phyloP scores from a whole-genome alignment of 2,113 vertebrate genomes.

The Thoracochromis brauschi region DNA sequence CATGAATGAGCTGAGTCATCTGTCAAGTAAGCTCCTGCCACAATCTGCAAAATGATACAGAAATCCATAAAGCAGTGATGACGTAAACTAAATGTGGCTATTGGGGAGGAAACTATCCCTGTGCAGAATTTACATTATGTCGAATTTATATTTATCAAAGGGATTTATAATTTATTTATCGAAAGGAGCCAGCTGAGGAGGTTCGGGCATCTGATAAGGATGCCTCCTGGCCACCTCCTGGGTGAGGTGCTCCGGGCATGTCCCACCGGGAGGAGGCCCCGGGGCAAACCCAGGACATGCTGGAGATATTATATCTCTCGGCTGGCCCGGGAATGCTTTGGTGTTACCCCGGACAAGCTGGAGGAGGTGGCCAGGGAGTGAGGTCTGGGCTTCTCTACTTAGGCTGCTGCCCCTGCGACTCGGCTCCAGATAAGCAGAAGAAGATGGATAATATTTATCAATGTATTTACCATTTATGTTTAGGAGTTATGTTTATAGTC shows the following conservation, averaged over 20 bases:
- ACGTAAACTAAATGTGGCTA: neutral
- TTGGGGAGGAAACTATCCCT: neutral
- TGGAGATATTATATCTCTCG: neutral
- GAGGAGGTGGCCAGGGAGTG: neutral
- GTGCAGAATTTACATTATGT: neutral
- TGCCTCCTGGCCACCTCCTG: neutral
- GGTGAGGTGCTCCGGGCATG: neutral
- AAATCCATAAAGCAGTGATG: neutral
- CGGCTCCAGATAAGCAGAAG: neutral
- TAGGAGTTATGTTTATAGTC: neutral
- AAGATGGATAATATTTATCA: neutral
- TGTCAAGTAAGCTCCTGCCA: conserved; percentile 51
- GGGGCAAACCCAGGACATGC: neutral
- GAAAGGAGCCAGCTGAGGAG: neutral
- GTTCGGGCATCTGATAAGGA: neutral
- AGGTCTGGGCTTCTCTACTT: neutral
- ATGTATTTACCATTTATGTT: neutral
- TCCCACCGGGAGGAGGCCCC: neutral
- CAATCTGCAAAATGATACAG: neutral
- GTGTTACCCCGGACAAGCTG: neutral
- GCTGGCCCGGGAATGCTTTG: neutral
- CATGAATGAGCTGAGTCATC: conserved; percentile 70
- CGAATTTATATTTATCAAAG: neutral
- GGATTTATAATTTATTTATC: neutral
- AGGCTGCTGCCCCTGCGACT: neutral